Evolutionary conservation across 2,113 vertebrate species (phyloP), one percentile per base, ranked within the genome.

Genomic region (Gambusia holbrooki): DNA sequence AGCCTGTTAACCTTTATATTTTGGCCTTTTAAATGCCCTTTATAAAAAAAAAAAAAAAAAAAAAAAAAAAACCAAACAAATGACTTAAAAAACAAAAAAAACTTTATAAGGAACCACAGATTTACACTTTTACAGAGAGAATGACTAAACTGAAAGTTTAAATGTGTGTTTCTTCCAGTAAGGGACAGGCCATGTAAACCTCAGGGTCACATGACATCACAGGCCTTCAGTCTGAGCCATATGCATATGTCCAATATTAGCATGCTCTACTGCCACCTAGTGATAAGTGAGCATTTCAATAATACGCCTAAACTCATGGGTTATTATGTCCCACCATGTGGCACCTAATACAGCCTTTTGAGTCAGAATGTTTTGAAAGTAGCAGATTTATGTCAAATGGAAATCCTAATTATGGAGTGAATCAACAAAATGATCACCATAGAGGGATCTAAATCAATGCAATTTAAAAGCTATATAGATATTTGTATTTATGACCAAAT

Each of bases 191-290:
- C 40, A 64, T 83, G 48, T 67, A 78, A 77, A 79, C 64, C 40
- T 78, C 61, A 70, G 58, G 35, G 30, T 69, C 67, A 70, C 66
- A 80, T 77, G 51, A 69, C 60, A 79, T 60, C 40, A 77, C 22
- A 77, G 42, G 48, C 17, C 60, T 75, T 42, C 40, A 58, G 76
- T 77, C 54, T 32, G 77, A 82, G 62, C 13, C 48, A 87, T 89
- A 84, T 92, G 79, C 87, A 92, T 87, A 83, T 87, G 69, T 87
- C 85, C 80, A 86, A 91, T 91, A 92, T 82, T 74, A 81, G 94
- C 92, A 92, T 95, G 87, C 81, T 82, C 92, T 85, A 93, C 89
- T 96, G 97, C 97, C 97, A 98, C 95, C 97, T 98, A 97, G 96
- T 93, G 97, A 88, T 92, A 75, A 69, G 3, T 71, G 25, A 64